Evolutionary conservation across 2,888 invertebrate genomes (phyloP).

Genomic region (Asteroscopus sphinx): DNA sequence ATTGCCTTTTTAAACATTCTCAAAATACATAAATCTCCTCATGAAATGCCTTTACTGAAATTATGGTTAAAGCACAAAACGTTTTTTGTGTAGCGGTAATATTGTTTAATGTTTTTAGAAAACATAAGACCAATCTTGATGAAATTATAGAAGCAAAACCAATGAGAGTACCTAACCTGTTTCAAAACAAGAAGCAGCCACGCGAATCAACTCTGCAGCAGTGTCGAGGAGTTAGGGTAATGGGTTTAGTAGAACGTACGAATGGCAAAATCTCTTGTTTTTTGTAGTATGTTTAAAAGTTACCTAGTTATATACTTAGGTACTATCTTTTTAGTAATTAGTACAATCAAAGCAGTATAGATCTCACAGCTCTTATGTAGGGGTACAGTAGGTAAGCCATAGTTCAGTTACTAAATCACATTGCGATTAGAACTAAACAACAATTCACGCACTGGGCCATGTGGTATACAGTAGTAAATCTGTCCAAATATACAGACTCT

Average conservation of each 20-base stretch:
- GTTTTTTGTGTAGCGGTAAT: background rate
- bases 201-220: conserved; percentile 4
- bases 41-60: background rate
- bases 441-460: conserved; percentile 59
- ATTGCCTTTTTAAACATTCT: background rate
- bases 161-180: conserved; percentile 24
- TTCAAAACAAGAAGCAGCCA: conserved; percentile 18
- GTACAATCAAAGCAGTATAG: conserved; percentile 21
- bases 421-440: conserved; percentile 36
- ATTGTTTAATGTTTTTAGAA: too few relatives aligned
- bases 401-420: conserved; percentile 18
- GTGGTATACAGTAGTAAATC: conserved; percentile 58
- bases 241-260: conserved; percentile 6
- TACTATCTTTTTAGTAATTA: conserved; percentile 10
- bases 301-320: conserved; percentile 2
- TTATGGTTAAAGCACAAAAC: background rate
- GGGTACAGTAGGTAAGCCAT: background rate
- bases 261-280: conserved; percentile 30
- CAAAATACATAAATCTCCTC: background rate
- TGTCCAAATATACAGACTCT: conserved; percentile 55
- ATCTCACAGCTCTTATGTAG: conserved; percentile 9
- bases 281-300: conserved; percentile 18
- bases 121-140: background rate
- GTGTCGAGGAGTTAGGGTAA: conserved; percentile 10
- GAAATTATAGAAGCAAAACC: conserved; percentile 6